phyloP scores from a whole-genome alignment of 1,140 invertebrate genomes.

The Zophobas morio region DNA sequence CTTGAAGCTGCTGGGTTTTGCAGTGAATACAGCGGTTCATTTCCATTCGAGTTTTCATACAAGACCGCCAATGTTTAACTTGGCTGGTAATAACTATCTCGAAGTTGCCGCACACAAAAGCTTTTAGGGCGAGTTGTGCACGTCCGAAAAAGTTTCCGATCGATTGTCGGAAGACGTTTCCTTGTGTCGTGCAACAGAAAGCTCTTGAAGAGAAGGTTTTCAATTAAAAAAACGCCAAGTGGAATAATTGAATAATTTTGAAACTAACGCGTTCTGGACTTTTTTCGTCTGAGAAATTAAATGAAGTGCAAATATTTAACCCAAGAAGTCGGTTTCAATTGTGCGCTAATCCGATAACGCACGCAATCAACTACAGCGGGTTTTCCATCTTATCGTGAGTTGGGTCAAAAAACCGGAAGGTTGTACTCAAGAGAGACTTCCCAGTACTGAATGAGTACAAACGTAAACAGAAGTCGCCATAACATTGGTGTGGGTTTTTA shows the following conservation, averaged over 20 bases:
- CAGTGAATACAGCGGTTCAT: not conserved
- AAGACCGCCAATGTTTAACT: not conserved
- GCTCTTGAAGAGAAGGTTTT: no score
- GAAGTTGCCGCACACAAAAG: not conserved
- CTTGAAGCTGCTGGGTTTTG: not conserved
- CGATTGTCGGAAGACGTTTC: no score
- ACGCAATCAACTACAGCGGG: not conserved
- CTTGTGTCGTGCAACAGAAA: no score
- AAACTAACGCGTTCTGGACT: no score
- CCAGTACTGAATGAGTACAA: conserved; percentile 14
- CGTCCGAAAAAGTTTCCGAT: not conserved
- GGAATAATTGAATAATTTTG: no score
- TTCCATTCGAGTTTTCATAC: not conserved
- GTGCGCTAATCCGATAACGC: no score
- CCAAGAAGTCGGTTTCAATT: not conserved
- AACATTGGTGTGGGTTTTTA: conserved; percentile 28
- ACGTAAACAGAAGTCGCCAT: conserved; percentile 37
- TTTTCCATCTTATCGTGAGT: conserved; percentile 2
- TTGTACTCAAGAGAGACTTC: conserved; percentile 9
- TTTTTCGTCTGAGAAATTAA: no score
- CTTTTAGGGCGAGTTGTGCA: not conserved
- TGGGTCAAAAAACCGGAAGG: conserved; percentile 34
- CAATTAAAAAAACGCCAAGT: no score
- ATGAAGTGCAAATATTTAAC: not conserved
- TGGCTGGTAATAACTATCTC: not conserved